phyloP scores from a whole-genome alignment of 2,113 vertebrate species.

The Anser cygnoides region DNA sequence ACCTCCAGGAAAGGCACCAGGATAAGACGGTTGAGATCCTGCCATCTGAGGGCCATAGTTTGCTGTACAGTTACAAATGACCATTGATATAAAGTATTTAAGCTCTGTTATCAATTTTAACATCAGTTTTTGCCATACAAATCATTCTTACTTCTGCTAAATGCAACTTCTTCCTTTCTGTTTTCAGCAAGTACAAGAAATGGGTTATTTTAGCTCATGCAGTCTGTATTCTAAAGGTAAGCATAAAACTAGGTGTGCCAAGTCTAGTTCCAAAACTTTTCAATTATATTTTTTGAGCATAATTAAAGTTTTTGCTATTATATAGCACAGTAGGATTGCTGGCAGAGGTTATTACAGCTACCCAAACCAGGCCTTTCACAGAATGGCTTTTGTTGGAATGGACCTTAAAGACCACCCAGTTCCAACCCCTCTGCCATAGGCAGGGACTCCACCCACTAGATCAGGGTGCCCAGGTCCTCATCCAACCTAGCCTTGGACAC shows the following conservation, averaged over 20 bases:
- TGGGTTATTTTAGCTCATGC: background rate
- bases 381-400: too few species aligned
- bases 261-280: background rate
- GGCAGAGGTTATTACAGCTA: background rate
- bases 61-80: conserved; percentile 65
- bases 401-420: too few species aligned
- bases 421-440: too few species aligned
- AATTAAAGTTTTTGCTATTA: too few species aligned
- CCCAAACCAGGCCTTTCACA: background rate
- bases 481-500: too few species aligned
- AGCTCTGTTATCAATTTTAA: background rate
- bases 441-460: too few species aligned
- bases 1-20: conserved; percentile 80
- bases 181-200: background rate
- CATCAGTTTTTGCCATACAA: background rate
- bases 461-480: too few species aligned
- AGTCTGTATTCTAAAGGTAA: background rate
- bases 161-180: background rate
- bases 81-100: background rate
- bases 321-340: background rate
- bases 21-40: conserved; percentile 82
- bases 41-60: conserved; percentile 84
- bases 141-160: background rate
- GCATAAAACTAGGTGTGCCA: background rate
- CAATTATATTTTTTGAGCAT: background rate